Evolutionary conservation across 2,113 vertebrate genomes (phyloP), one percentile per base, ranked within the genome.

Genomic region (Morone saxatilis): DNA sequence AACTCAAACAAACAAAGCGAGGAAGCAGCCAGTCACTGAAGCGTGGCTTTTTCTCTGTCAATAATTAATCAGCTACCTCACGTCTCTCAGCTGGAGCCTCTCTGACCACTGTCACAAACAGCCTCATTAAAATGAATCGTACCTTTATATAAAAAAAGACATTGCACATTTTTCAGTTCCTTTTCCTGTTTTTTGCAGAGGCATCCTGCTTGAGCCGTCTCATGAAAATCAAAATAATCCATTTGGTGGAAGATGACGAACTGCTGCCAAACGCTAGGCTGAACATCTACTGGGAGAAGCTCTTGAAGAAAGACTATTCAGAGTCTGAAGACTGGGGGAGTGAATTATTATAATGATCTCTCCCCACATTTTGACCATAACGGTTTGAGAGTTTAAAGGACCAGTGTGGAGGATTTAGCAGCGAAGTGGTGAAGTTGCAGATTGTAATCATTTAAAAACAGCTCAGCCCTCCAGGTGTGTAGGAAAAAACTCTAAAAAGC

Each of bases 201-300:
- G 65, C 82, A 59, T 87, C 81, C 31, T n/a, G 20, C 51, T 86
- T 85, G 14, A 88, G 69, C 6, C 67, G 17, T 61, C 88, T 96
- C 38, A 94, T 96, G 89, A 93, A 94, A 10, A 92, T 97, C 87
- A 88, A 50, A 53, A 95, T 94, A 19, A 77, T 95, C 83, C 76
- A 92, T 41, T 41, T 96, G 80, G 89, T 95, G 61, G 57, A 54
- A 5, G 85, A 96, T 71, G 95, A 96, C n/a, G 97, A 98, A 87
- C 91, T 97, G 76, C 81, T 97, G 6, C 97, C 97, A 0, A 93
- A 86, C 6, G 82, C 94, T 47, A 4, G 93, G 20, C 95, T 97
- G 95, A 96, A 98, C 79, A 77, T 85, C 43, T 82, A 96, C 67
- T 99, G 98, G 98, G 92, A 89, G 75, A 94, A 91, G 73, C 95